phyloP scores from a whole-genome alignment of 92 coral and sea anemone species.

The Zoanthus sansibaricus region DNA sequence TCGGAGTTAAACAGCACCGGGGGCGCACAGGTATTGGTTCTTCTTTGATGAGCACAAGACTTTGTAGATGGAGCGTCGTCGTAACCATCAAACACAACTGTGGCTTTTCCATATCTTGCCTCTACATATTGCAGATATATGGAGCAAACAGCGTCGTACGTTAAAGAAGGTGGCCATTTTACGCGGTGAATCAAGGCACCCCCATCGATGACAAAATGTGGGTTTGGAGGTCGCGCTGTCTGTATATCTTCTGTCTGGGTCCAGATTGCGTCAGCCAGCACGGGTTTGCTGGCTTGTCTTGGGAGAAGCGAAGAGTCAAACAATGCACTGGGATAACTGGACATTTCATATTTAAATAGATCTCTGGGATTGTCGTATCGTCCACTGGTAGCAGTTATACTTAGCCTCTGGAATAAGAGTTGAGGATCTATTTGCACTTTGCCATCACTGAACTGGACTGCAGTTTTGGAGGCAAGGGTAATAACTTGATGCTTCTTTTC shows the following conservation, averaged over 20 bases:
- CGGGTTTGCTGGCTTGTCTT: conserved; percentile 46
- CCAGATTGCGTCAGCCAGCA: conserved; percentile 25
- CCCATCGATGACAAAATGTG: neutral
- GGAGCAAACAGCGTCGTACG: neutral
- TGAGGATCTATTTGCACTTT: conserved; percentile 25
- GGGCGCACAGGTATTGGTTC: neutral
- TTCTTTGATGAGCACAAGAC: conserved; percentile 55
- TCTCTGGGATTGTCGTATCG: conserved; percentile 34
- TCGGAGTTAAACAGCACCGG: neutral
- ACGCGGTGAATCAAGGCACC: neutral
- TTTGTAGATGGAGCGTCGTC: conserved; percentile 63
- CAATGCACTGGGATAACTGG: conserved; percentile 39
- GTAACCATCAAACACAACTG: conserved; percentile 65
- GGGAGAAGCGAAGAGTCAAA: conserved; percentile 57
- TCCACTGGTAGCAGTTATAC: conserved; percentile 54
- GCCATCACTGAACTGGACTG: too few relatives aligned
- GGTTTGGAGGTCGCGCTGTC: neutral
- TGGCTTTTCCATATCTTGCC: neutral
- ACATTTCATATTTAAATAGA: conserved; percentile 55
- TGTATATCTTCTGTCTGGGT: neutral
- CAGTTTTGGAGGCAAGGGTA: too few relatives aligned
- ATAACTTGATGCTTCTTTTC: too few relatives aligned
- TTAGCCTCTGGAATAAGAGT: conserved; percentile 25
- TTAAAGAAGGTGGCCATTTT: neutral
- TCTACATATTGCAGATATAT: neutral